phyloP scores from a whole-genome alignment of 1,140 invertebrate genomes.

The Trichonephila clavipes region DNA sequence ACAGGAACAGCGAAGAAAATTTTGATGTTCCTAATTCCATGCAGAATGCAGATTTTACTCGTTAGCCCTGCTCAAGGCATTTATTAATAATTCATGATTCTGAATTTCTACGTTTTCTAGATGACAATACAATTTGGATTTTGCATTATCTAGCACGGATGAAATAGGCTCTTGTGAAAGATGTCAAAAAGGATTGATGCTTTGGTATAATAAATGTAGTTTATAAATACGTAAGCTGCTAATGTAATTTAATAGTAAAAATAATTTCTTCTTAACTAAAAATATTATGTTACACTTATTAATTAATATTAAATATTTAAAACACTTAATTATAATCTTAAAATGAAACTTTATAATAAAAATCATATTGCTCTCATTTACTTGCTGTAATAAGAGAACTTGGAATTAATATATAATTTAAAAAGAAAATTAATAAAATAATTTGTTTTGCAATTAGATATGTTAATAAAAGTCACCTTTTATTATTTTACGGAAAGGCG shows the following conservation, averaged over 20 bases:
- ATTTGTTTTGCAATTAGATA: too few species aligned
- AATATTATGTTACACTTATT: too few species aligned
- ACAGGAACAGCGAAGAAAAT: not conserved
- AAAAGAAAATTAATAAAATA: too few species aligned
- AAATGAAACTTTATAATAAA: not conserved
- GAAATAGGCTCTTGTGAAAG: not conserved
- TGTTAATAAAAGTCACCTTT: too few species aligned
- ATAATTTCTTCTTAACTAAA: not conserved
- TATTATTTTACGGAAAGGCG: too few species aligned
- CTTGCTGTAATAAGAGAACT: too few species aligned
- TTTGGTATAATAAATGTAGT: not conserved
- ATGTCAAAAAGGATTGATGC: not conserved
- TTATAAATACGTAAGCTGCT: not conserved
- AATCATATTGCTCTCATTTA: not conserved
- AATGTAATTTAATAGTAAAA: not conserved
- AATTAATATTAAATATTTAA: too few species aligned
- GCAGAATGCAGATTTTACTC: constrained; percentile 10
- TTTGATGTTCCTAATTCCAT: constrained; percentile 6
- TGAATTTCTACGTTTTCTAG: not conserved
- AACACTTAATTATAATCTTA: not conserved
- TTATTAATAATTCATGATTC: constrained; percentile 36
- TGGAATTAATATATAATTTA: too few species aligned
- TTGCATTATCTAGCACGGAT: not conserved
- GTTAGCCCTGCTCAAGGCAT: not conserved
- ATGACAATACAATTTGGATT: constrained; percentile 4